phyloP scores from a whole-genome alignment of 1,140 invertebrate species.

The Danaus melanippus region DNA sequence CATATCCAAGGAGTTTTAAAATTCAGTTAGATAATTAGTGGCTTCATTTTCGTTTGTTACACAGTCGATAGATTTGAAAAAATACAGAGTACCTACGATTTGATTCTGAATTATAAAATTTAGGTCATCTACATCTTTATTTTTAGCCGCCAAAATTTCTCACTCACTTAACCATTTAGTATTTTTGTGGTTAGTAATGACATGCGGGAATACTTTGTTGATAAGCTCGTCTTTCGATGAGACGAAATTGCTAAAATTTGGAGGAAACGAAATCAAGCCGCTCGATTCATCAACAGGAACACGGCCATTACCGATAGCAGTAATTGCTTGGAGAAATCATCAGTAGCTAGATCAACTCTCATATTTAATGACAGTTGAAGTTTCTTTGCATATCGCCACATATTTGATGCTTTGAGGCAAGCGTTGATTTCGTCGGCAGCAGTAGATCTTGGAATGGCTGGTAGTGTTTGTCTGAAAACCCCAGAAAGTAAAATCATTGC shows the following conservation, averaged over 20 bases:
- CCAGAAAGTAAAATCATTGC: constrained; percentile 55
- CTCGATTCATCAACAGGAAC: constrained; percentile 38
- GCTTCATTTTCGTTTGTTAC: no score
- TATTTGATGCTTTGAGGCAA: constrained; percentile 42
- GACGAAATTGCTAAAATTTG: constrained; percentile 12
- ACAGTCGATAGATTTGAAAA: no score
- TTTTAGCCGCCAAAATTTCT: no score
- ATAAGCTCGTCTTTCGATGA: background rate
- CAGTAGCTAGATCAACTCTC: constrained; percentile 23
- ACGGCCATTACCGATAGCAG: constrained; percentile 41
- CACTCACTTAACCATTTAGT: no score
- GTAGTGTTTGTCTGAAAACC: constrained; percentile 72
- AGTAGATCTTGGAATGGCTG: constrained; percentile 61
- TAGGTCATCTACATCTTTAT: no score
- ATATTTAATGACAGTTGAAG: constrained; percentile 27
- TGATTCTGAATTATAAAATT: no score
- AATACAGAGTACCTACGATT: no score
- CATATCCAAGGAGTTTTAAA: no score
- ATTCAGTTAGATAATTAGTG: no score
- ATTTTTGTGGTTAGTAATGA: no score
- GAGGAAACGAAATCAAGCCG: constrained; percentile 38
- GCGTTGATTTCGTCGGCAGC: constrained; percentile 61
- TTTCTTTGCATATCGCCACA: constrained; percentile 56
- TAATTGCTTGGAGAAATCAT: constrained; percentile 26
- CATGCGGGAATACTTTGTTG: no score